These are phyloP conservation scores for Oryzias melastigma DNA, from an alignment of 2,113 vertebrate genomes.

Conservation along the genomic window DNA sequence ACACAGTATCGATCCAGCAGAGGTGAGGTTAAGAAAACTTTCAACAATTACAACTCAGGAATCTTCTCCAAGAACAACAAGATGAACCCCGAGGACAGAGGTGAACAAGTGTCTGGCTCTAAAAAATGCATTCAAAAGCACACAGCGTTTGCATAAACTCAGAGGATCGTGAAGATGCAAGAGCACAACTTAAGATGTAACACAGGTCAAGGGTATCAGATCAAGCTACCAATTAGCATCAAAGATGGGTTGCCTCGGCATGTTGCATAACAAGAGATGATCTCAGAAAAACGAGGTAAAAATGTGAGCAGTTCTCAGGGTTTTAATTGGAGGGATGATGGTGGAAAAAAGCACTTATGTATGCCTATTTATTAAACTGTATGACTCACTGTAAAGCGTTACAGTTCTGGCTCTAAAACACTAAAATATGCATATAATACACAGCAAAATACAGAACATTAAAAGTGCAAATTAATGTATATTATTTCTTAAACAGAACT, in stretches of 20 bases:
- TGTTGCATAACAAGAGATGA: background rate
- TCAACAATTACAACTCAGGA: conserved; percentile 16
- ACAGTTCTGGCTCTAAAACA: background rate
- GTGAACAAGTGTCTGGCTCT: background rate
- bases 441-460: too few relatives aligned
- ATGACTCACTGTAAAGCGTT: background rate
- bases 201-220: background rate
- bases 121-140: background rate
- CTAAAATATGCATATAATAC: too few relatives aligned
- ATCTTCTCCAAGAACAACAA: conserved; percentile 14
- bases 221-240: background rate
- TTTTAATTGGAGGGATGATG: background rate
- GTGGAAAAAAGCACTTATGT: background rate
- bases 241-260: conserved; percentile 3
- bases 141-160: background rate
- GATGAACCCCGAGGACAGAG: conserved; percentile 3
- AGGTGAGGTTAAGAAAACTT: conserved; percentile 5
- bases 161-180: background rate
- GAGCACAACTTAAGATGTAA: background rate
- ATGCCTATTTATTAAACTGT: background rate
- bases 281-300: background rate
- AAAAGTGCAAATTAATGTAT: too few relatives aligned
- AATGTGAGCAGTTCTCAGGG: background rate
- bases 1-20: conserved; percentile 35
- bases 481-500: too few relatives aligned